Evolutionary conservation across 2,888 invertebrate species (phyloP), one percentile per base, ranked within the genome.

Genomic region (Melipona bicolor): DNA sequence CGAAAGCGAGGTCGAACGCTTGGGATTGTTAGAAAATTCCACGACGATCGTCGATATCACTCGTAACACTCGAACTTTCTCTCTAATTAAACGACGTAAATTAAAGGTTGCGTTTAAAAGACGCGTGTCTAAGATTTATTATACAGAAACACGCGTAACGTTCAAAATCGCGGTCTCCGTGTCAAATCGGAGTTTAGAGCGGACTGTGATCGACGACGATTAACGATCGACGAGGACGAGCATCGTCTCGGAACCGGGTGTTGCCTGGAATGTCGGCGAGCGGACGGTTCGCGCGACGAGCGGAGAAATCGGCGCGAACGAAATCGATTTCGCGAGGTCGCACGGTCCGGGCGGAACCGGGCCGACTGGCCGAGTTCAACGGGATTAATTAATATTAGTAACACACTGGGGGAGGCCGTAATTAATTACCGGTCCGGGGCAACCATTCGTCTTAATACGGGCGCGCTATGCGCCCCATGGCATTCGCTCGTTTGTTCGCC

Each of bases 381-480:
- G 77, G 89, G 86, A 92, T 93, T 92, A 91, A 93, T 93, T 92
- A 93, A 92, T 91, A 91, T 91, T 90, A 90, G 90, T 91, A 91
- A 91, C 92, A 91, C 92, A 91, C 90, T 88, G 89, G 87, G 89
- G 85, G 89, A 90, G 88, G 86, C 87, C 87, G 81, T 90, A 91
- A 92, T 92, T 92, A 92, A 93, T 93, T 89, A 89, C 88, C 78
- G 73, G 73, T 56, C 77, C 85, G 84, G 87, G 81, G 72, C 83
- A 85, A 84, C 88, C 91, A 90, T 92, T 90, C 90, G 89, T 92
- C 91, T 91, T 92, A 87, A 90, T 92, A 84, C 84, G 82, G 77
- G 86, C 83, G 83, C 85, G 85, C 86, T 89, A 88, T 89, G 84
- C 87, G 85, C 81, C 86, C 81, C 77, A 74, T 77, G 83, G 86